Evolutionary conservation across 2,888 invertebrate species (phyloP), one percentile per base, ranked within the genome.

Genomic region (Syrista parreyssii): DNA sequence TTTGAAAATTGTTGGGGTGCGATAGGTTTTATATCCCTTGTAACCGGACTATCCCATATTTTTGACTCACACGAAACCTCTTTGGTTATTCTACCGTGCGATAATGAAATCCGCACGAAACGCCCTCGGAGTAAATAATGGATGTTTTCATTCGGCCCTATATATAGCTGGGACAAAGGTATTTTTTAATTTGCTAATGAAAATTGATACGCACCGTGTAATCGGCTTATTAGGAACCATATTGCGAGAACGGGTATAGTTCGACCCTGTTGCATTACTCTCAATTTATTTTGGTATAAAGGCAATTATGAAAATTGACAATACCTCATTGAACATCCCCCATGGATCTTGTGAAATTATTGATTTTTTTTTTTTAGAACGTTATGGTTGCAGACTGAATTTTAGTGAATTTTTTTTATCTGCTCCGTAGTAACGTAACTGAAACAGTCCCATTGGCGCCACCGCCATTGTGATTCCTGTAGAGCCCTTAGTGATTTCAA

Each of bases 161-260:
- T 55, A 55, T 55, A 55, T 55, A 55, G 9, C 55, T 55, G 33
- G 31, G 15, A 73, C 73, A 73, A 76, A 55, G 55, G 76, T 72
- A 33, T 12, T 40, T 76, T 76, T 76, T 55, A 76, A 76, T 76
- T 73, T n/a, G 73, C 76, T 73, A 76, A 73, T 76, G 73, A 76
- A 68, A 76, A 76, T 76, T 76, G 76, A 76, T 76, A 76, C 55
- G 33, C 55, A 31, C 71, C 31, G 71, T 71, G 71, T 71, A 71
- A 71, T 71, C 71, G 71, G 31, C 71, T 71, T 71, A 71, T 71
- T 71, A 71, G 71, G 32, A 31, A 71, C 71, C 71, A 71, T 33
- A 71, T 71, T 71, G 15, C 33, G 71, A 12, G 71, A 33, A 33
- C 71, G 31, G 31, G 71, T 71, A 71, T 71, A 31, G 71, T 32